These are phyloP conservation scores for Augochlorella aurata DNA, from an alignment of 2,888 invertebrate genomes.

Conservation along the genomic window DNA sequence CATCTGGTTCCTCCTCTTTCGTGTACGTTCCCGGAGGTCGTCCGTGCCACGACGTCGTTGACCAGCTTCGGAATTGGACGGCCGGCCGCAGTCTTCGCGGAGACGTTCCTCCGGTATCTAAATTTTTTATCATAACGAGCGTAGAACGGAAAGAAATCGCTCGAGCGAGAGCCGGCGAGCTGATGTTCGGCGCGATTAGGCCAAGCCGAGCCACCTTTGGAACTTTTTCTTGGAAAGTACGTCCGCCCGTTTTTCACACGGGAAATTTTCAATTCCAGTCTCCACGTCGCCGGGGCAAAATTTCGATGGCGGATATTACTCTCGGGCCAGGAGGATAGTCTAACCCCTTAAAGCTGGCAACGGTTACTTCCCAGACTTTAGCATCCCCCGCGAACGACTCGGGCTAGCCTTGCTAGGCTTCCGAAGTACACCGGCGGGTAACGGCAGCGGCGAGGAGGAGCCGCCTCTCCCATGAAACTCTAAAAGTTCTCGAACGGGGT, in stretches of 20 bases:
- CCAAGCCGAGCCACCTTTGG: not conserved
- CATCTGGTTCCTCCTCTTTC: constrained; percentile 34
- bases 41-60: not conserved
- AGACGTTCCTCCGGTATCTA: not conserved
- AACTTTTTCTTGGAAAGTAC: not conserved
- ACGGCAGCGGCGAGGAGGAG: constrained; percentile 49
- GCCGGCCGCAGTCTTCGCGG: too few relatives aligned
- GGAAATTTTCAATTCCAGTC: too few relatives aligned
- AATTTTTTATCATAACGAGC: not conserved
- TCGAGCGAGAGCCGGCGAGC: too few relatives aligned
- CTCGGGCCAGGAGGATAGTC: not conserved
- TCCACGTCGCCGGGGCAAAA: too few relatives aligned
- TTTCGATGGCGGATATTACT: not conserved
- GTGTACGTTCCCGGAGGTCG: constrained; percentile 11
- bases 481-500: constrained; percentile 58
- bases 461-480: constrained; percentile 58
- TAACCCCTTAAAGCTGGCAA: constrained; percentile 41
- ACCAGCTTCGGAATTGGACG: not conserved
- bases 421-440: constrained; percentile 50
- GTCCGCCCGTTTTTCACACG: too few relatives aligned
- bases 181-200: too few relatives aligned
- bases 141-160: not conserved
- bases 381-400: constrained; percentile 29
- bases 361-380: constrained; percentile 45
- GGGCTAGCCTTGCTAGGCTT: constrained; percentile 53